Evolutionary conservation across 2,888 invertebrate genomes (phyloP).

Genomic region (Teleiodes luculella): DNA sequence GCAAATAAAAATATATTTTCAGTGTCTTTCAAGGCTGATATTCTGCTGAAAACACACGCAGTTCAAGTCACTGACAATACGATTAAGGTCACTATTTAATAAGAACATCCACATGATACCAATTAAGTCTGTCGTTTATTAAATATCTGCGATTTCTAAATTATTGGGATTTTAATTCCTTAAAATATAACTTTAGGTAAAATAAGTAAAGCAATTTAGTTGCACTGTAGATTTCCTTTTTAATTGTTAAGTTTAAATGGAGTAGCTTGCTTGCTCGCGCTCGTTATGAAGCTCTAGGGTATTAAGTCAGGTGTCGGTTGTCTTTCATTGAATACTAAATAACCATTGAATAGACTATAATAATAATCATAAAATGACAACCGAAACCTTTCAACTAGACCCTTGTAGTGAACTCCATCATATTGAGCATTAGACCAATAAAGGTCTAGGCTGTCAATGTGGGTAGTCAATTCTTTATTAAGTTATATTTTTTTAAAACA

Average conservation of each 20-base stretch:
- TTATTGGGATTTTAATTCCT: neutral
- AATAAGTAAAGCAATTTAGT: constrained; percentile 32
- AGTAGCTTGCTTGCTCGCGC: constrained; percentile 58
- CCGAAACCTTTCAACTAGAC: constrained; percentile 1
- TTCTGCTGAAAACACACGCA: no score
- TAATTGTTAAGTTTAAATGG: constrained; percentile 50
- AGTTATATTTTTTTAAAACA: neutral
- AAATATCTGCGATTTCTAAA: no score
- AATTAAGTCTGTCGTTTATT: no score
- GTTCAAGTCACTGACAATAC: no score
- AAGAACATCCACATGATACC: no score
- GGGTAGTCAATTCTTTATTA: neutral
- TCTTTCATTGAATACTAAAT: no score
- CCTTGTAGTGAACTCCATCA: constrained; percentile 41
- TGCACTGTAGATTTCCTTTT: constrained; percentile 63
- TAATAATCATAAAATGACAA: neutral
- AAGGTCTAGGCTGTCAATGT: neutral
- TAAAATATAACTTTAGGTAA: no score
- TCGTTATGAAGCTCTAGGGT: constrained; percentile 39
- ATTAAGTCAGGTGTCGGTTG: constrained; percentile 5
- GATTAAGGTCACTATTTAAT: no score
- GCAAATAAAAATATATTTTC: no score
- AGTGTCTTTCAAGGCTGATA: no score
- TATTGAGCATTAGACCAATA: constrained; percentile 18
- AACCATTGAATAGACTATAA: no score